A percentile compares a stretch with the other conserved stretches of the same genome.
Conservation (phyloP, 2,797 vertebrate species). For the Halcyon badia region DNA sequence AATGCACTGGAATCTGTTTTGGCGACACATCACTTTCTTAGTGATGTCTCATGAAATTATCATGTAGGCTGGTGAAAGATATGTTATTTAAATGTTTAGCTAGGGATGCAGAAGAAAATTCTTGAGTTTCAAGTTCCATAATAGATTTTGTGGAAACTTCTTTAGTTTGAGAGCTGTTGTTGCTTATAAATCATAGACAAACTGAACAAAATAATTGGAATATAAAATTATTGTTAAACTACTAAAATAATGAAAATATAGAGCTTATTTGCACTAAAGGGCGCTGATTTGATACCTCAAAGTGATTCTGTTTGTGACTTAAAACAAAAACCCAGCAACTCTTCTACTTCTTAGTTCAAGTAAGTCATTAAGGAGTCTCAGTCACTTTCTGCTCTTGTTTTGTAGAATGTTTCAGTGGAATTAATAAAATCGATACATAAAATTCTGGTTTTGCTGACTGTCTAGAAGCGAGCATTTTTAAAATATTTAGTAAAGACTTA, state of each 20-base stretch:
- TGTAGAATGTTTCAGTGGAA: neutral
- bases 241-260: neutral
- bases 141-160: neutral
- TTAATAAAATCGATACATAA: neutral
- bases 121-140: neutral
- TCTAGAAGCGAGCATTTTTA: neutral
- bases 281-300: neutral
- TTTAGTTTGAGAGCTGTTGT: neutral
- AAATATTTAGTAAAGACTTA: neutral
- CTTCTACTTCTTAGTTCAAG: neutral
- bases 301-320: neutral
- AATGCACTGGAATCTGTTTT: neutral
- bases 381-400: neutral
- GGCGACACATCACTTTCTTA: neutral
- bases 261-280: neutral
- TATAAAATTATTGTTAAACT: neutral
- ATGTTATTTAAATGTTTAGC: neutral
- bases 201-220: neutral
- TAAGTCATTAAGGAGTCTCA: neutral
- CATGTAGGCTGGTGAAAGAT: neutral
- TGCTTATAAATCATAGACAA: neutral
- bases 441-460: fast-evolving
- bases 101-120: neutral
- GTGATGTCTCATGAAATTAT: neutral
- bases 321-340: fast-evolving